Evolutionary conservation across 2,797 vertebrate genomes (phyloP).

Genomic region (Distichodus sexfasciatus): DNA sequence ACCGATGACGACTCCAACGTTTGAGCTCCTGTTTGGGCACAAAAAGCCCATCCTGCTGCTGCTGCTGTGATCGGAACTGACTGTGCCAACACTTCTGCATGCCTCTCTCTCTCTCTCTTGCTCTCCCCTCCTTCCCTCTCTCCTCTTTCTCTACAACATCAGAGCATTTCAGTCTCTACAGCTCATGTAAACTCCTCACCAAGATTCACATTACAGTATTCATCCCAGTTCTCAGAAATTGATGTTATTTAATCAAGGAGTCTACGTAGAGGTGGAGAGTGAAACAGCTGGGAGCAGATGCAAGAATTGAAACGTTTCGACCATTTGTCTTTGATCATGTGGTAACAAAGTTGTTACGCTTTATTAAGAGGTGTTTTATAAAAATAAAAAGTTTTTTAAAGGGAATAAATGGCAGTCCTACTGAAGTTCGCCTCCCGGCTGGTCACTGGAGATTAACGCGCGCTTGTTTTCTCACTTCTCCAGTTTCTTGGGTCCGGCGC

Average conservation of each 20-base stretch:
- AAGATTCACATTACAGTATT: conserved; percentile 28
- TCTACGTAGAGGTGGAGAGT: not conserved
- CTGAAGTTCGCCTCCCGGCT: conserved; percentile 74
- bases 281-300: not conserved
- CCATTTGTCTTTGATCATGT: not conserved
- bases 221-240: conserved; percentile 3
- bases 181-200: conserved; percentile 20
- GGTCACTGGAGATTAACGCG: conserved; percentile 77
- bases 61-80: conserved; percentile 63
- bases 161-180: conserved; percentile 22
- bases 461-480: conserved; percentile 44
- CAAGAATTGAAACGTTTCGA: not conserved
- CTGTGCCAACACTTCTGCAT: conserved; percentile 57
- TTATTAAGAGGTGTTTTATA: conserved; percentile 5
- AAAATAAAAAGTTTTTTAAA: conserved; percentile 31
- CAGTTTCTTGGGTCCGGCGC: conserved; percentile 34
- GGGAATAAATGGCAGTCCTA: conserved; percentile 34
- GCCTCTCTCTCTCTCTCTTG: conserved; percentile 31
- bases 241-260: not conserved
- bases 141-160: not conserved
- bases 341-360: not conserved
- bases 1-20: conserved; percentile 91
- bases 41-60: conserved; percentile 49
- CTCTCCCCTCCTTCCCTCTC: not conserved
- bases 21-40: conserved; percentile 65